These are phyloP conservation scores for Cyprinodon brontotheroides DNA, from an alignment of 2,113 vertebrate genomes.

Conservation along the genomic window DNA sequence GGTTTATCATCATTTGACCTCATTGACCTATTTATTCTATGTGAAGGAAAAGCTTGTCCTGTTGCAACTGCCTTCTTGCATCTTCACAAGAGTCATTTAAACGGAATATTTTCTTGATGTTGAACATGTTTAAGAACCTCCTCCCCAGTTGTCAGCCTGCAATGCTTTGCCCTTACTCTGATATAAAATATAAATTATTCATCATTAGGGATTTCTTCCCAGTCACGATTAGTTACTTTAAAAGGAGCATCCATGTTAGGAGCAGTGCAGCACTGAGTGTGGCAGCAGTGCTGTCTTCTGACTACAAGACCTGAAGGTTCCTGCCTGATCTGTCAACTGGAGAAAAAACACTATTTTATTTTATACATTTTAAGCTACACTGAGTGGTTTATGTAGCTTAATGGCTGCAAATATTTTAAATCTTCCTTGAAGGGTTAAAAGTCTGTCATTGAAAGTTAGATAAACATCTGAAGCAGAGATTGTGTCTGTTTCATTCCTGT, in stretches of 20 bases:
- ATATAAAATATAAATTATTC: slow-evolving; percentile 15
- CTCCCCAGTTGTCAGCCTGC: neutral
- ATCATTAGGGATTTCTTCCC: neutral
- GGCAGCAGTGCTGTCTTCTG: neutral
- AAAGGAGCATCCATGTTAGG: slow-evolving; percentile 3
- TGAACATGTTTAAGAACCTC: neutral
- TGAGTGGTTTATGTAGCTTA: slow-evolving; percentile 16
- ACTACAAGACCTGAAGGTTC: slow-evolving; percentile 16
- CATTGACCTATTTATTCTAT: neutral
- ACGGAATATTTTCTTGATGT: neutral
- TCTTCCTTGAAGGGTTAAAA: slow-evolving; percentile 15
- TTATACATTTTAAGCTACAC: neutral
- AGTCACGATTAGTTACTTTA: neutral
- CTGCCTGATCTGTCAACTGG: neutral
- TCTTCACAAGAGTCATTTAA: slow-evolving; percentile 3
- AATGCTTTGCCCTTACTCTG: neutral
- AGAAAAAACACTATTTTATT: slow-evolving; percentile 10
- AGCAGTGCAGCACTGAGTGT: neutral
- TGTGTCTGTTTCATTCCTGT: slow-evolving; percentile 16
- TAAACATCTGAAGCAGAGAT: neutral
- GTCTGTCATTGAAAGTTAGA: slow-evolving; percentile 14
- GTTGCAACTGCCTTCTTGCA: neutral
- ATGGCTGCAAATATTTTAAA: slow-evolving; percentile 14
- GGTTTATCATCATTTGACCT: neutral
- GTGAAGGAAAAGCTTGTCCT: neutral